Conservation (phyloP, 2,888 invertebrate genomes). For the Drosophila dives region DNA sequence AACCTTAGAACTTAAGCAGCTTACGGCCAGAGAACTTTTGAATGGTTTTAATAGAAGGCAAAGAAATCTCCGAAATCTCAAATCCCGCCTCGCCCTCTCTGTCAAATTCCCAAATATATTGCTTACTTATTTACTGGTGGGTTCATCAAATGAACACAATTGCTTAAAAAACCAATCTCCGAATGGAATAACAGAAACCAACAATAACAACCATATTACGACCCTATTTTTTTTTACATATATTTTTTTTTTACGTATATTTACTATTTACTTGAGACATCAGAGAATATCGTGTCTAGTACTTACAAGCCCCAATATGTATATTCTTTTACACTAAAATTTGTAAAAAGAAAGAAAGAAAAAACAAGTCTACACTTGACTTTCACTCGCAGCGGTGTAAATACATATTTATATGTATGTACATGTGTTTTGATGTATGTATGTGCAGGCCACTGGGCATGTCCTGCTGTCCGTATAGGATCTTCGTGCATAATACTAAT, state of each 20-base stretch:
- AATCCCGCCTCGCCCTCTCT: neutral
- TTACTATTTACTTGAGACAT: neutral
- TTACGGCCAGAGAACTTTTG: neutral
- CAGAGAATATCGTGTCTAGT: conserved; percentile 3
- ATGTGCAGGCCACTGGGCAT: conserved; percentile 10
- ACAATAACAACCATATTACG: conserved; percentile 1
- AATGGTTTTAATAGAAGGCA: neutral
- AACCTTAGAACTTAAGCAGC: conserved; percentile 18
- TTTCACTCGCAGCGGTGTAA: conserved; percentile 14
- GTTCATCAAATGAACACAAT: conserved; percentile 4
- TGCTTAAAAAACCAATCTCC: conserved; percentile 1
- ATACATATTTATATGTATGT: conserved; percentile 3
- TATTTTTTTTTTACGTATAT: neutral
- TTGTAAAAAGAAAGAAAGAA: neutral
- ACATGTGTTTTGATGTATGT: conserved; percentile 2
- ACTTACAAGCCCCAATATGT: conserved; percentile 2
- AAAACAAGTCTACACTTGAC: conserved; percentile 8
- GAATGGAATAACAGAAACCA: conserved; percentile 3
- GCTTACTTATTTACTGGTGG: conserved; percentile 9
- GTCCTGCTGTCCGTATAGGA: neutral
- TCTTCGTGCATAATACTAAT: conserved; percentile 23
- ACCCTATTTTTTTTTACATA: neutral
- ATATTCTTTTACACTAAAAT: conserved; percentile 2
- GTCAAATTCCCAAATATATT: conserved; percentile 2
- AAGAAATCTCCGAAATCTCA: neutral